These are phyloP conservation scores for Micronycteris hirsuta DNA, from an alignment of 2,113 vertebrate species.

Conservation along the genomic window DNA sequence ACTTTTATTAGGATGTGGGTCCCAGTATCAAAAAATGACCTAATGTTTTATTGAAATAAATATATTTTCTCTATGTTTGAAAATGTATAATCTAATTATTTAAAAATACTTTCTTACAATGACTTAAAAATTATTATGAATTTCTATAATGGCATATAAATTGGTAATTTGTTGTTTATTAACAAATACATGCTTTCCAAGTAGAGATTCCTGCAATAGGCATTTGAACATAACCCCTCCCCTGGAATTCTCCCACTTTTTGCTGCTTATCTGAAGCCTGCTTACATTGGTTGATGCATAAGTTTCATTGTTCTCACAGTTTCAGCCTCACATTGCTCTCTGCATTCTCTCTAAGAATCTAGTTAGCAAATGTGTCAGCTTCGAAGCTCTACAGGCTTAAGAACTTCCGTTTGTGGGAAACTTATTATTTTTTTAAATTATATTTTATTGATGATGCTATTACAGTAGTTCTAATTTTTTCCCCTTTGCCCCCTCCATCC, in stretches of 20 bases:
- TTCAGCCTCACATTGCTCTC: background rate
- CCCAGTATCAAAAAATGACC: background rate
- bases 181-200: background rate
- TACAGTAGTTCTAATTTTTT: too few species aligned
- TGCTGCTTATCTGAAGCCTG: background rate
- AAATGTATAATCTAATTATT: background rate
- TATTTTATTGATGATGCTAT: too few species aligned
- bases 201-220: background rate
- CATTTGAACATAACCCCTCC: background rate
- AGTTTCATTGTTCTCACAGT: background rate
- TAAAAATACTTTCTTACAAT: background rate
- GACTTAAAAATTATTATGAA: background rate
- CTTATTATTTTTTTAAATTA: background rate
- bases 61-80: background rate
- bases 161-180: background rate
- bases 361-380: background rate
- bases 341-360: background rate
- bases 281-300: background rate
- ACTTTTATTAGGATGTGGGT: background rate
- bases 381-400: background rate
- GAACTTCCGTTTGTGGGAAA: background rate
- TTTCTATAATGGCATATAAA: background rate
- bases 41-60: background rate
- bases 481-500: too few species aligned
- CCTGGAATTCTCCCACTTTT: background rate